Evolutionary conservation across 1,140 invertebrate species (phyloP).

Genomic region (Orius insidiosus): DNA sequence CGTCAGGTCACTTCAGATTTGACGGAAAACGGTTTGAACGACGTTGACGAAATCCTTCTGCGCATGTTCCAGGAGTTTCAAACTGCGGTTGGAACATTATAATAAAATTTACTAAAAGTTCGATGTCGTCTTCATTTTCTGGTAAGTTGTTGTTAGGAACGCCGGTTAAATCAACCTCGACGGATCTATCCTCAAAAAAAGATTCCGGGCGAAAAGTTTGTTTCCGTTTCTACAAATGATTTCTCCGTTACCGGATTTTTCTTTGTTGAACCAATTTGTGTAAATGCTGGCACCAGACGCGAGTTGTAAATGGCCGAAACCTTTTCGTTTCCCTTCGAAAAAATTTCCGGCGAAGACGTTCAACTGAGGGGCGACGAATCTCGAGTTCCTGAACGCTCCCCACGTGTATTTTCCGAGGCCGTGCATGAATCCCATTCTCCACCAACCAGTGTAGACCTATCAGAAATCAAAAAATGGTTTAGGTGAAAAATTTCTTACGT

Average conservation of each 20-base stretch:
- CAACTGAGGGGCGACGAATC: constrained; percentile 29
- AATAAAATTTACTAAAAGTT: background rate
- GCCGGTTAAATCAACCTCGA: no score
- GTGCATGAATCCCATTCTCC: constrained; percentile 34
- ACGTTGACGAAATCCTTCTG: no score
- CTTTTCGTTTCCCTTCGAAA: constrained; percentile 2
- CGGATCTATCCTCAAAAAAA: background rate
- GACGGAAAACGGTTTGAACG: no score
- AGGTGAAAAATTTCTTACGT: constrained; percentile 26
- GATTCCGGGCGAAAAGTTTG: background rate
- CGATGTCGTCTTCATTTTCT: background rate
- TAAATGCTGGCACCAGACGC: constrained; percentile 8
- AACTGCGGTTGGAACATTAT: no score
- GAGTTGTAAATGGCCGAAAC: constrained; percentile 7
- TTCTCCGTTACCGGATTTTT: constrained; percentile 15
- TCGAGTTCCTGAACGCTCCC: constrained; percentile 31
- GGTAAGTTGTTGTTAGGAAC: background rate
- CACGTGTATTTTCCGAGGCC: constrained; percentile 28
- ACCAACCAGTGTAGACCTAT: constrained; percentile 33
- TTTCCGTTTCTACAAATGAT: constrained; percentile 14
- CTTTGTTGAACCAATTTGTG: constrained; percentile 9
- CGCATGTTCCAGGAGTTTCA: no score
- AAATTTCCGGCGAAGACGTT: constrained; percentile 31
- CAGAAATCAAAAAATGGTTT: constrained; percentile 14
- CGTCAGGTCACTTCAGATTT: no score